These are phyloP conservation scores for Chondrilla cf. caribensis DNA, from an alignment of 37 sponge, comb jelly and placozoan species.

Conservation along the genomic window DNA sequence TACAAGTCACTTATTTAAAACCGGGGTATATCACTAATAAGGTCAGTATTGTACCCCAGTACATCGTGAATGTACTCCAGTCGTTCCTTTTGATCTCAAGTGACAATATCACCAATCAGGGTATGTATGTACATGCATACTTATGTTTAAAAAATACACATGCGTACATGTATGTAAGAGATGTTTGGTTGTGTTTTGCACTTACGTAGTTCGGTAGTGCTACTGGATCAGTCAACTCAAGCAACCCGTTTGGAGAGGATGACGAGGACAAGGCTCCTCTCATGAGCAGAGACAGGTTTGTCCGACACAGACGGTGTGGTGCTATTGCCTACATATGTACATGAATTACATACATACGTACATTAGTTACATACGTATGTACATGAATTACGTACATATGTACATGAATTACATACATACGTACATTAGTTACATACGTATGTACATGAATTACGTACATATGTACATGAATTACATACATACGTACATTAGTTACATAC, in stretches of 20 bases:
- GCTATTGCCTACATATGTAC: too few species aligned
- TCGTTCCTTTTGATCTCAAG: too few species aligned
- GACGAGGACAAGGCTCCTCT: conserved; percentile 5
- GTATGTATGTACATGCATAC: neutral
- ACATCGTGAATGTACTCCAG: too few species aligned
- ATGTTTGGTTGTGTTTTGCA: too few species aligned
- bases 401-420: neutral
- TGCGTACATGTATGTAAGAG: neutral
- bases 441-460: neutral
- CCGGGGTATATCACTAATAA: too few species aligned
- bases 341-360: too few species aligned
- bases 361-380: too few species aligned
- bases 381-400: neutral
- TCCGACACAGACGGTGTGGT: neutral
- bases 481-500: neutral
- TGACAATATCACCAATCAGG: too few species aligned
- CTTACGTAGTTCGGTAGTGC: conserved; percentile 13
- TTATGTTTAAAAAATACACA: neutral
- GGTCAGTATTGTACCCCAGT: too few species aligned
- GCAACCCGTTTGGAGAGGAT: conserved; percentile 16
- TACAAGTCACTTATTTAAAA: too few species aligned
- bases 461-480: neutral
- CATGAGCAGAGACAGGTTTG: conserved; percentile 8
- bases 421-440: neutral
- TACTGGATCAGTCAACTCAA: neutral